Evolutionary conservation across 2,113 vertebrate species (phyloP), one percentile per base, ranked within the genome.

Genomic region (Peromyscus polionotus): DNA sequence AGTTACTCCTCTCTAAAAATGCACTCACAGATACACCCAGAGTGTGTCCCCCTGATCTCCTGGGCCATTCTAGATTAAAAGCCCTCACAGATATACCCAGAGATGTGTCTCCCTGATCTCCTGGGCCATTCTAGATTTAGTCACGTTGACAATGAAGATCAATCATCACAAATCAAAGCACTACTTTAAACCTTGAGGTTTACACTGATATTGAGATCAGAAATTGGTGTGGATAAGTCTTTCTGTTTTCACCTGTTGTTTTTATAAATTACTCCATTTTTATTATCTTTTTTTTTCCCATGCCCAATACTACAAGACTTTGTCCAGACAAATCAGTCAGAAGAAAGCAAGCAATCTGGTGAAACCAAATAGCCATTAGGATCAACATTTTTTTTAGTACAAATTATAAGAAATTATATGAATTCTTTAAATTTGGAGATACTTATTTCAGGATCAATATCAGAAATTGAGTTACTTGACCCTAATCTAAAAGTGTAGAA

Each of bases 381-480:
- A 70, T 51, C 39, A 67, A 20, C 70, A 70, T 33, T 68, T 13
- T 33, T 8, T 72, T n/a, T 20, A 42, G n/a, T 12, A 48, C 45
- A 65, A 31, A 42, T 59, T 73, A 57, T 70, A 59, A 61, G 83
- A 90, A 61, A 33, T 36, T 19, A 88, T 75, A 86, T 68, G 31
- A 80, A 20, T 68, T 91, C 54, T 85, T 84, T 65, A 94, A 85
- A 95, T 45, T 93, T 19, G 72, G 36, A 90, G 22, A 22, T 75
- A 31, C 2, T 84, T 65, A 84, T 14, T 45, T 75, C 45, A 91
- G 79, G 45, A 72, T 76, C 39, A 73, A 4, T 73, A n/a, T 94
- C 24, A 88, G 20, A 13, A 68, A 59, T 59, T 6, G 39, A 14
- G 24, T 67, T 91, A 85, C 9, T 36, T 75, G 42, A 73, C 57